phyloP scores from a whole-genome alignment of 2,113 vertebrate species.

The Danio rerio region GRCz12tu NC_133182.1:44559501-44560000 shows the following conservation, averaged over 20 bases:
- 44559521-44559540: no score
- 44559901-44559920: constrained; percentile 38
- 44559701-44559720: neutral
- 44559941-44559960: constrained; percentile 31
- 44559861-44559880: constrained; percentile 25
- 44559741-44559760: neutral
- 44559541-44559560: no score
- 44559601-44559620: no score
- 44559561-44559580: no score
- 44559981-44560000: constrained; percentile 16
- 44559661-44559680: neutral
- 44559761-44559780: neutral
- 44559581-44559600: neutral
- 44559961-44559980: constrained; percentile 27
- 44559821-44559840: neutral
- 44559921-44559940: constrained; percentile 21
- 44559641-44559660: neutral
- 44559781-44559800: neutral
- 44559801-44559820: neutral
- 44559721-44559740: neutral
- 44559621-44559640: neutral
- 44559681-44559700: constrained; percentile 8
- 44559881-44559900: neutral
- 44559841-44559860: constrained; percentile 20
- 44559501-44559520: no score